Base-by-base conservation (phyloP, 2,888 invertebrate genomes). In the Callinectes sapidus region DNA sequence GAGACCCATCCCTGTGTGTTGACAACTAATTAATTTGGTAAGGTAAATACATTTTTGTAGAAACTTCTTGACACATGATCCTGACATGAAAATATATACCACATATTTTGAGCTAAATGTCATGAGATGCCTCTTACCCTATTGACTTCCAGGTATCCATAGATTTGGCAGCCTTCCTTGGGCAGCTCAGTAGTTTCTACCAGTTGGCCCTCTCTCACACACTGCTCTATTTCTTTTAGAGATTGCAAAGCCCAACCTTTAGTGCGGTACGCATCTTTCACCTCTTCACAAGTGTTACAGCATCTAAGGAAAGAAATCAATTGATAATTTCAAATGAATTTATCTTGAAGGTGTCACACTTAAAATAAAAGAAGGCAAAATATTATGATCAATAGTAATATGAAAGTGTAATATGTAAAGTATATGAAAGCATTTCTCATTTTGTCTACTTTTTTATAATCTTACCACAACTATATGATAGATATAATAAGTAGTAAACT, bases 241-340 rank as follows among this genome's bases (percentile, higher is more conserved):
- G 97, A 97, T 42, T 97, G 97, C 95, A 98, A 97, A 94, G 98
- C 98, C 98, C 99, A 99, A 95, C 98, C 97, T 95, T 97, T 97
- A 95, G 97, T 95, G 95, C 98, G 97, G 95, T 99, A 99, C 0
- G 99, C 99, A 95, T 98, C 98, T 95, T 98, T 97, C 0, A 99
- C 98, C 92, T 99, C 98, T 94, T 98, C 98, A 96, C 99, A 99
- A 23, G 98, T 98, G 95, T 99, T 99, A 95, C 99, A 99, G 95
- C 99, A 99, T 95, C 98, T 98, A 95, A 0, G 95, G 35, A 48
- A 66, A 42, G 39, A n/a, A 89, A 23, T 48, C 0, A 6, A 48
- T 48, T 0, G 10, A 48, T 8, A 48, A 48, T 48, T 48, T 48
- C 10, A 48, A 48, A 48, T 48, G 6, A 48, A 48, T 48, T 10